Conservation (phyloP, 2,113 vertebrate species). For the Orycteropus afer region DNA sequence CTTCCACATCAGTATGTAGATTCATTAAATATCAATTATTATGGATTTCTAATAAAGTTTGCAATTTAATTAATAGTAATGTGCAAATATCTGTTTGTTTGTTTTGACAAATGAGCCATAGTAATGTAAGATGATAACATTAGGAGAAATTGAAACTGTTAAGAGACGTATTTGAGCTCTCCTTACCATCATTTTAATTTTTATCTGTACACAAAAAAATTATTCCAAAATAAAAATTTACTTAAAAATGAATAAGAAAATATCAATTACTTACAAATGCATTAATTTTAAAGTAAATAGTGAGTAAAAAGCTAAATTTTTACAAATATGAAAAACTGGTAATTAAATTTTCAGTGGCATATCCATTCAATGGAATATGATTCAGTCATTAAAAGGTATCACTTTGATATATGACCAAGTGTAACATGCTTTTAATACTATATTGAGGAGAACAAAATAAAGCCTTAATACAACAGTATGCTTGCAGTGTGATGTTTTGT, state of each 20-base stretch:
- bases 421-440: not conserved
- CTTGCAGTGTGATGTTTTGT: not conserved
- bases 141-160: not conserved
- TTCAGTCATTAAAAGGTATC: too few relatives aligned
- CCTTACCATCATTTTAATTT: not conserved
- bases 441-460: not conserved
- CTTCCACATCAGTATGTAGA: not conserved
- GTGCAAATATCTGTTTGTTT: not conserved
- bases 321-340: not conserved
- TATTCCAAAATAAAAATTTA: not conserved
- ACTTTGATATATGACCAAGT: not conserved
- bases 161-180: not conserved
- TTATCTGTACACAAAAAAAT: not conserved
- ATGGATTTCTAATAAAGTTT: not conserved
- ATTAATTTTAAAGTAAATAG: not conserved
- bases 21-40: not conserved
- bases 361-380: not conserved
- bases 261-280: not conserved
- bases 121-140: not conserved
- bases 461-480: not conserved
- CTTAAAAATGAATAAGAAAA: not conserved
- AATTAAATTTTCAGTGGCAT: not conserved
- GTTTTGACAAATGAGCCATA: not conserved
- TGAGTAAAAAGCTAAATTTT: not conserved
- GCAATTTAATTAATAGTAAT: not conserved